Evolutionary conservation across 1,140 invertebrate genomes (phyloP).

Genomic region (Neelides sp.): DNA sequence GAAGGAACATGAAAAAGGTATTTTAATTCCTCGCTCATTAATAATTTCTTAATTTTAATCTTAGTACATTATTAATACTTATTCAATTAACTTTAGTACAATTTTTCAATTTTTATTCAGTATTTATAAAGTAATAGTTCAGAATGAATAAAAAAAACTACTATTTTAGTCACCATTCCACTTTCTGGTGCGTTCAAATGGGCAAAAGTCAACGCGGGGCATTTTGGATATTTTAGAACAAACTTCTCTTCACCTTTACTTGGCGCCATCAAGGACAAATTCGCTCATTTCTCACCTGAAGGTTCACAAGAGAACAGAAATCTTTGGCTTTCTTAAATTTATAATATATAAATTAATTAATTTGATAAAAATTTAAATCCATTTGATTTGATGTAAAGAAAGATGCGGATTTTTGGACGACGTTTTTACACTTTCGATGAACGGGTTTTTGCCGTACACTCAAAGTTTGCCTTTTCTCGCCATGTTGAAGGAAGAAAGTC

Average conservation of each 20-base stretch:
- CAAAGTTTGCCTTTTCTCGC: constrained; percentile 35
- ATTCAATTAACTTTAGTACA: constrained; percentile 5
- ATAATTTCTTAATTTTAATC: constrained; percentile 4
- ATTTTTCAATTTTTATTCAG: neutral
- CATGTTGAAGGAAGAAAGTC: constrained; percentile 36
- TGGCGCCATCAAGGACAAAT: constrained; percentile 7
- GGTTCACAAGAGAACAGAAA: too few relatives aligned
- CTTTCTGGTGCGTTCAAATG: constrained; percentile 39
- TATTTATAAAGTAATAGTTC: neutral
- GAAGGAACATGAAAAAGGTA: neutral
- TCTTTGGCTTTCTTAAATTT: too few relatives aligned
- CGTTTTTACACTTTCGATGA: constrained; percentile 23
- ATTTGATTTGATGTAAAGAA: too few relatives aligned
- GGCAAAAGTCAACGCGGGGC: constrained; percentile 74
- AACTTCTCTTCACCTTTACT: constrained; percentile 49
- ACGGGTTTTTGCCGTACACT: constrained; percentile 21
- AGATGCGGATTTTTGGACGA: constrained; percentile 25
- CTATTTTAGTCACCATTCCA: constrained; percentile 15
- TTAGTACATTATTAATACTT: too few relatives aligned
- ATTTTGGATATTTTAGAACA: constrained; percentile 76
- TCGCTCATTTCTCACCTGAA: constrained; percentile 10
- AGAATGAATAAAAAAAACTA: neutral
- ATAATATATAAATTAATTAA: too few relatives aligned
- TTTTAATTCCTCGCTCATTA: neutral
- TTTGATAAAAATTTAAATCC: too few relatives aligned